These are phyloP conservation scores for Lasioglossum baleicum DNA, from an alignment of 1,140 invertebrate species.

Conservation along the genomic window DNA sequence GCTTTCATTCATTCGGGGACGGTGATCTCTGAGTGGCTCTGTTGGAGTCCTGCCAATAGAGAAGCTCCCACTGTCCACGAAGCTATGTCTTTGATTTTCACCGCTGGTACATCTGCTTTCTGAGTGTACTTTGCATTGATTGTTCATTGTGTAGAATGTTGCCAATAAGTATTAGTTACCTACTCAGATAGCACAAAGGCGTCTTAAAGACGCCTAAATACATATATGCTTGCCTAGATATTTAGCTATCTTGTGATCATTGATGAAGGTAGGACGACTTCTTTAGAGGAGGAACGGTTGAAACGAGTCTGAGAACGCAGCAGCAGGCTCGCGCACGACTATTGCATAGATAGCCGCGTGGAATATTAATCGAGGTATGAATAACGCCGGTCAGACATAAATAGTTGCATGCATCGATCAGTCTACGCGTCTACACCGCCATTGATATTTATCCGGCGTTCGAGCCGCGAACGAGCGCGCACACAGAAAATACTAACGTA, in stretches of 20 bases:
- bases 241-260: not conserved
- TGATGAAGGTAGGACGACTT: not conserved
- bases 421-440: slow-evolving; percentile 25
- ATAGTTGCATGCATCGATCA: slow-evolving; percentile 26
- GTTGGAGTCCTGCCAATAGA: too few relatives aligned
- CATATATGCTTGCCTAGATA: too few relatives aligned
- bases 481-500: slow-evolving; percentile 22
- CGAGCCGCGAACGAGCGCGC: not conserved
- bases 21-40: too few relatives aligned
- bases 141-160: too few relatives aligned
- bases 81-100: too few relatives aligned
- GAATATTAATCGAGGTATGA: slow-evolving; percentile 55
- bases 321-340: not conserved
- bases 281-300: not conserved
- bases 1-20: not conserved
- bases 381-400: slow-evolving; percentile 48
- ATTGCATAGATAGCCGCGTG: not conserved
- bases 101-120: too few relatives aligned
- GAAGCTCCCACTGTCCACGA: too few relatives aligned
- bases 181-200: too few relatives aligned
- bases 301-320: not conserved
- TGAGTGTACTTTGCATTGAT: too few relatives aligned
- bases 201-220: too few relatives aligned
- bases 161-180: too few relatives aligned
- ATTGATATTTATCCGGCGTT: slow-evolving; percentile 30